A percentile compares a stretch with the other conserved stretches of the same genome.
Conservation (phyloP, 2,888 invertebrate species). For the Nephrotoma flavescens region DNA sequence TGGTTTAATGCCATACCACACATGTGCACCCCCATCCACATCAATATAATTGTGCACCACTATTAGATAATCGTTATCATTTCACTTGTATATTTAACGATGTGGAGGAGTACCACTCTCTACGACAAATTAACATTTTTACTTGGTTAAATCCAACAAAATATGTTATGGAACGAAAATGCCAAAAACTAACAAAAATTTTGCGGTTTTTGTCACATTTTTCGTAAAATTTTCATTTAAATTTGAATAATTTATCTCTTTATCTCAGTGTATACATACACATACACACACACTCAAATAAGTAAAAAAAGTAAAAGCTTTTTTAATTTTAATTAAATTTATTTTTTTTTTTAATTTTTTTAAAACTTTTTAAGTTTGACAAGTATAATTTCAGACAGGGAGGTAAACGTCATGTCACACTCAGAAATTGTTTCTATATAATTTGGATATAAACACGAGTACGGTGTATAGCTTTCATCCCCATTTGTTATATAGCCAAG, state of each 20-base stretch:
- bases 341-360: background rate
- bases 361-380: background rate
- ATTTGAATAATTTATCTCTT: background rate
- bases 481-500: too few relatives aligned
- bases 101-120: too few relatives aligned
- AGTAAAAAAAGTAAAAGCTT: background rate
- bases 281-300: too few relatives aligned
- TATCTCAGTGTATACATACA: background rate
- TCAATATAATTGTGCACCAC: too few relatives aligned
- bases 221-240: background rate
- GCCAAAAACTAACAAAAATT: background rate
- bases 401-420: background rate
- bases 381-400: background rate
- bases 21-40: too few relatives aligned
- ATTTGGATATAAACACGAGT: too few relatives aligned
- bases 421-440: background rate
- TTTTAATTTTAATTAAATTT: background rate
- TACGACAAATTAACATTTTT: too few relatives aligned
- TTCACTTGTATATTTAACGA: too few relatives aligned
- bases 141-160: too few relatives aligned
- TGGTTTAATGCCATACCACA: background rate
- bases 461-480: too few relatives aligned
- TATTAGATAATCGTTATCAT: too few relatives aligned
- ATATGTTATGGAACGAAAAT: background rate
- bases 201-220: background rate